These are phyloP conservation scores for Recurvirostra avosetta DNA, from an alignment of 2,113 vertebrate genomes.

Conservation along the genomic window DNA sequence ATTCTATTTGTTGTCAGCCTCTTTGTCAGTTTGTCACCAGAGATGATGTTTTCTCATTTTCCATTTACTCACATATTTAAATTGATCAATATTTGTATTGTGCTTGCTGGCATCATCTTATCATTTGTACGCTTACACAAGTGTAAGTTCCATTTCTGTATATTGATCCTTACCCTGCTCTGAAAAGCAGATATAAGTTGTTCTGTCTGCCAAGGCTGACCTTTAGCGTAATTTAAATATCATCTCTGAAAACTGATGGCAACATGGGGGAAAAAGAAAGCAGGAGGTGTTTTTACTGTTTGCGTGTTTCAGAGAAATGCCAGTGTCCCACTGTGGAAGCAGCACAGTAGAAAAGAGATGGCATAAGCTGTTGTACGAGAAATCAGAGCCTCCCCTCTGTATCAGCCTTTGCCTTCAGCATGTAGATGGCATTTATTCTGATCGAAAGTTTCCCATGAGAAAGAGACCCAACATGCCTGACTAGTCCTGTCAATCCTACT, in stretches of 20 bases:
- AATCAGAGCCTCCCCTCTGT: not conserved
- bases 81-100: slow-evolving; percentile 33
- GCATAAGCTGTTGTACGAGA: not conserved
- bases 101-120: not conserved
- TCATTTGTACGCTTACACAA: not conserved
- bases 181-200: not conserved
- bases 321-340: not conserved
- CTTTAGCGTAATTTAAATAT: slow-evolving; percentile 45
- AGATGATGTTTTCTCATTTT: not conserved
- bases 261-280: not conserved
- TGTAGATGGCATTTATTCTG: not conserved
- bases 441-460: not conserved
- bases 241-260: not conserved
- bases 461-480: not conserved
- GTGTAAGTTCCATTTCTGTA: not conserved
- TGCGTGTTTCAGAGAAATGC: not conserved
- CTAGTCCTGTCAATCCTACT: not conserved
- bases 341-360: not conserved
- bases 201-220: slow-evolving; percentile 10
- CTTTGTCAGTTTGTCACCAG: not conserved
- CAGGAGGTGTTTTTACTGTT: not conserved
- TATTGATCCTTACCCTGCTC: slow-evolving; percentile 18
- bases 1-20: not conserved
- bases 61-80: not conserved
- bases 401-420: not conserved